Evolutionary conservation across 2,888 invertebrate species (phyloP), one percentile per base, ranked within the genome.

Genomic region (Dichetophora obliterata): DNA sequence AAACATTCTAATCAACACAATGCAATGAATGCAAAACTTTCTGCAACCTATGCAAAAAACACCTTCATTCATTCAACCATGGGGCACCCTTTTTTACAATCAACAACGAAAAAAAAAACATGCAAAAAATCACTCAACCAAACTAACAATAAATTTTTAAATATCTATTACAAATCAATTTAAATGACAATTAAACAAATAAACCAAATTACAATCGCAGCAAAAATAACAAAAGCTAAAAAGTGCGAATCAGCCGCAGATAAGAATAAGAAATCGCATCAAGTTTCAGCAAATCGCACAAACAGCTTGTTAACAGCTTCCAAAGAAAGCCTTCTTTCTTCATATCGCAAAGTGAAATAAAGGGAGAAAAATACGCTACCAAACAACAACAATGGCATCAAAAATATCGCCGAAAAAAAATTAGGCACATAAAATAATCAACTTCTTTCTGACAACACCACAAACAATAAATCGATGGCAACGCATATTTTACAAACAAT

Each of bases 281-380:
- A 81, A 84, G 85, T 85, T 84, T 82, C 86, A 85, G 84, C 84
- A 85, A 84, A 84, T 82, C 80, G 81, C 85, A 52, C 43, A 43
- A 71, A 22, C 57, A 14, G 24, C 57, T 27, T 19, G 24, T 59
- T 59, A 63, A 11, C 43, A 43, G 43, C 43, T 43, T 1, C 11
- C 43, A 43, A 43, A 43, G 43, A 43, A 43, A 43, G 43, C 43
- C 43, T 8, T 5, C 37, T 37, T 37, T 8, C 8, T 37, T 37
- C 37, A 5, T 59, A 24, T 5, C 4, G 24, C 1, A 27, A 59
- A 22, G 22, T 48, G 22, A 19, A 43, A 68, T 48, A 50, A 50
- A 8, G 48, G 48, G 24, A 3, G 3, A 14, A 63, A 5, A 27
- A 14, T 5, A 27, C 72, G 73, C 80, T 78, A 82, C 79, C 82